These are phyloP conservation scores for Caprella mutica DNA, from an alignment of 2,888 invertebrate species.

Conservation along the genomic window DNA sequence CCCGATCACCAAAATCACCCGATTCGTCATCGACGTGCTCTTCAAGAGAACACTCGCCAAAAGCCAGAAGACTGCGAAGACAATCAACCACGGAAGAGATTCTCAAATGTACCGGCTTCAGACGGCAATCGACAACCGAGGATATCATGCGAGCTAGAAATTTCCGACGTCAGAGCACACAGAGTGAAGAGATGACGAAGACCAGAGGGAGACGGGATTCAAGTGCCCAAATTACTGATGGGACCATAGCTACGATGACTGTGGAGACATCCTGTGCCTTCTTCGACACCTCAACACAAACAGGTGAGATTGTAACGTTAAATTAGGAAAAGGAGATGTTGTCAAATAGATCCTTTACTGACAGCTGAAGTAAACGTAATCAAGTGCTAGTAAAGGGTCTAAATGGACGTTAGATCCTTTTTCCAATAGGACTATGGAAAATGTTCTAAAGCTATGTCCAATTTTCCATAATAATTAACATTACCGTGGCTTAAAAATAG, in stretches of 20 bases:
- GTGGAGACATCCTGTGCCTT: constrained; percentile 55
- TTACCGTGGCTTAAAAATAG: too few species aligned
- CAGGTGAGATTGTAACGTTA: too few species aligned
- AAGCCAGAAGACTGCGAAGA: constrained; percentile 44
- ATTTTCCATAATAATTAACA: too few species aligned
- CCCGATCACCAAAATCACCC: constrained; percentile 42
- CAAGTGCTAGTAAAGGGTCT: too few species aligned
- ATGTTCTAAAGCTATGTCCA: too few species aligned
- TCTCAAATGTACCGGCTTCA: constrained; percentile 74
- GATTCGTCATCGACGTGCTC: constrained; percentile 56
- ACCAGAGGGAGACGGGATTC: constrained; percentile 66
- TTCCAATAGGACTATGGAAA: too few species aligned
- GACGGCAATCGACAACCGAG: constrained; percentile 79
- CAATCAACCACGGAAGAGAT: constrained; percentile 88
- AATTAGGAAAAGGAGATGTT: too few species aligned
- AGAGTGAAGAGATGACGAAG: constrained; percentile 59
- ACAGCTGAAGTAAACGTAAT: too few species aligned
- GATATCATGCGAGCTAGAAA: constrained; percentile 86
- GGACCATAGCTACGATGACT: constrained; percentile 83
- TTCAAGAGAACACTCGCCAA: constrained; percentile 72
- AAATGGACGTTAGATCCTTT: too few species aligned
- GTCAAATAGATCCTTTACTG: too few species aligned
- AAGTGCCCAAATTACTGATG: constrained; percentile 78
- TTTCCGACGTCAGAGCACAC: constrained; percentile 78
- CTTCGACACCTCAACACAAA: constrained; percentile 35